A percentile compares a stretch with the other conserved stretches of the same genome.
These are phyloP conservation scores for Trichosurus vulpecula DNA, from an alignment of 2,797 vertebrate species.

Conservation along the genomic window DNA sequence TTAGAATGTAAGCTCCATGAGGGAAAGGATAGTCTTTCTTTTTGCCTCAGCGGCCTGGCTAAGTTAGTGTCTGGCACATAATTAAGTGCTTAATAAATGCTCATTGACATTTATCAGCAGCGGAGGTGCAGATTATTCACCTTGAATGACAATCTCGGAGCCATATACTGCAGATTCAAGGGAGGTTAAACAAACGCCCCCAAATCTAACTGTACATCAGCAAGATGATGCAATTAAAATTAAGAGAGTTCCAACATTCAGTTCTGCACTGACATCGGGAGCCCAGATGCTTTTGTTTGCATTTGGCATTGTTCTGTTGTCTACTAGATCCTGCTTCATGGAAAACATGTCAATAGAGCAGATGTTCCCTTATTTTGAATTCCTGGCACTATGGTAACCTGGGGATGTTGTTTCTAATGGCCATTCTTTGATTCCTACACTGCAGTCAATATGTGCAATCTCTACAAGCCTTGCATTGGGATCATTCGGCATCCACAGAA, in stretches of 20 bases:
- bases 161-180: background rate
- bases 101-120: background rate
- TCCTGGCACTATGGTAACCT: background rate
- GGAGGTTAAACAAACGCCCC: background rate
- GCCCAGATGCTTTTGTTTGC: background rate
- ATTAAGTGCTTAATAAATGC: background rate
- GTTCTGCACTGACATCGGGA: background rate
- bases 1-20: background rate
- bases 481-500: background rate
- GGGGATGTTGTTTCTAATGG: background rate
- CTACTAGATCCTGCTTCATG: background rate
- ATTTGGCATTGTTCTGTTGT: background rate
- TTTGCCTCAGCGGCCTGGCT: background rate
- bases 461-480: background rate
- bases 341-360: background rate
- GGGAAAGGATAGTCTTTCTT: background rate
- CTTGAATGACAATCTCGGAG: background rate
- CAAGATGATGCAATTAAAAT: background rate
- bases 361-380: background rate
- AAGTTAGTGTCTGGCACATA: background rate
- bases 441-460: background rate
- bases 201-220: background rate
- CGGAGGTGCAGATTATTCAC: background rate
- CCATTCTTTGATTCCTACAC: background rate
- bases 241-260: background rate